Evolutionary conservation across 2,888 invertebrate species (phyloP).

Genomic region (Euzophera pinguis): DNA sequence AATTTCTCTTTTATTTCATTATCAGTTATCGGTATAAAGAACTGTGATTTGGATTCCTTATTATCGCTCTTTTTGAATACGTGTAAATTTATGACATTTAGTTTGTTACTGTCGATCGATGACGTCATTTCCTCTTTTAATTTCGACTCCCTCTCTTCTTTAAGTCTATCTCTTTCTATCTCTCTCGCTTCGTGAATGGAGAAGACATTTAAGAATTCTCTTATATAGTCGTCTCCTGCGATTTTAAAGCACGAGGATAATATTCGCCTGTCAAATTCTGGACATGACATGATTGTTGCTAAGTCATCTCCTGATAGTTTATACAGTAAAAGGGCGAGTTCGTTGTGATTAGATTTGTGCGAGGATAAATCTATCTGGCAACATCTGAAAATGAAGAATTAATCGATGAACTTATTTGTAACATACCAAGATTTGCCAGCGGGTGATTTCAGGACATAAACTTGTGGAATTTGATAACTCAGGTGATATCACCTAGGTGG

Average conservation of each 20-base stretch:
- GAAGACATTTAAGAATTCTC: conserved; percentile 53
- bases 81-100: conserved; percentile 62
- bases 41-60: conserved; percentile 71
- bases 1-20: conserved; percentile 55
- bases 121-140: conserved; percentile 54
- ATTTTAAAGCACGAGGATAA: conserved; percentile 72
- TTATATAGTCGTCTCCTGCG: conserved; percentile 68
- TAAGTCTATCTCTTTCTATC: conserved; percentile 49
- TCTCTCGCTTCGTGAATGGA: conserved; percentile 59
- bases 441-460: too few relatives aligned
- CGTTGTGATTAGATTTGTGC: conserved; percentile 53
- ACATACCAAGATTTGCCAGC: too few relatives aligned
- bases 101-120: conserved; percentile 65
- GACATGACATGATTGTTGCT: conserved; percentile 65
- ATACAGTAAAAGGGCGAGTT: conserved; percentile 52
- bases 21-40: conserved; percentile 68
- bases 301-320: conserved; percentile 57
- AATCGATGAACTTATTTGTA: too few relatives aligned
- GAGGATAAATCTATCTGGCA: conserved; percentile 47
- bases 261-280: conserved; percentile 74
- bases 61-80: conserved; percentile 68
- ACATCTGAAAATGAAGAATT: conserved; percentile 46
- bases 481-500: too few relatives aligned
- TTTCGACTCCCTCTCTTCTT: conserved; percentile 48
- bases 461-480: too few relatives aligned